A percentile compares a stretch with the other conserved stretches of the same genome.
Conservation (phyloP, 2,113 vertebrate species). For the Dolichallabes microphthalmus region DNA sequence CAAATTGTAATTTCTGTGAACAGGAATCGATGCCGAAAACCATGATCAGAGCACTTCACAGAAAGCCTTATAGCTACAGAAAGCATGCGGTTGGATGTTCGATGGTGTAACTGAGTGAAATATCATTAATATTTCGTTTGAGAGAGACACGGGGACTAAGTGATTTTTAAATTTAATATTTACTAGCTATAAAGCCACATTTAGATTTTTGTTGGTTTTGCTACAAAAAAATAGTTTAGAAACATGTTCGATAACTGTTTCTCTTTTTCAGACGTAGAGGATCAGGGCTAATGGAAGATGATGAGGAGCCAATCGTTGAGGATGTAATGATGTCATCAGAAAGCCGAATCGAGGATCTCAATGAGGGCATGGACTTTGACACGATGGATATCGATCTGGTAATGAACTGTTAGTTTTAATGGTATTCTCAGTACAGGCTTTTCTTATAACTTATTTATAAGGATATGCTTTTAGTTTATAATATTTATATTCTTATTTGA, state of each 20-base stretch:
- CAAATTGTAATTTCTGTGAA: too few species aligned
- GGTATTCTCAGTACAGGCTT: not conserved
- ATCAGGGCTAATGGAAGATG: constrained; percentile 97
- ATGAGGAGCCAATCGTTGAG: constrained; percentile 98
- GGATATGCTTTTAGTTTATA: not conserved
- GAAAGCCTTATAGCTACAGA: not conserved
- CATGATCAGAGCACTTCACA: not conserved
- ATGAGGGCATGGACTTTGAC: constrained; percentile 99
- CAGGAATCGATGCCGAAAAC: too few species aligned
- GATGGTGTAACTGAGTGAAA: not conserved
- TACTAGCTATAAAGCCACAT: not conserved
- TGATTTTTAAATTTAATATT: not conserved
- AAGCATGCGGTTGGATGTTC: not conserved
- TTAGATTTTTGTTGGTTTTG: not conserved
- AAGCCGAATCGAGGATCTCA: constrained; percentile 97
- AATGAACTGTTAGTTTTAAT: constrained; percentile 34
- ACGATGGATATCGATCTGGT: constrained; percentile 99
- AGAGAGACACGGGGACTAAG: not conserved
- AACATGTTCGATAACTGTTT: not conserved
- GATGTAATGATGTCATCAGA: constrained; percentile 99
- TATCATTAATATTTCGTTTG: not conserved
- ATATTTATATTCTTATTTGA: not conserved
- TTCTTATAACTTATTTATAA: not conserved
- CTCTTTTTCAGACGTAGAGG: constrained; percentile 84
- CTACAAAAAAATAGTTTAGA: not conserved